phyloP scores from a whole-genome alignment of 2,888 invertebrate genomes.

The Meiosimyza platycephala region DNA sequence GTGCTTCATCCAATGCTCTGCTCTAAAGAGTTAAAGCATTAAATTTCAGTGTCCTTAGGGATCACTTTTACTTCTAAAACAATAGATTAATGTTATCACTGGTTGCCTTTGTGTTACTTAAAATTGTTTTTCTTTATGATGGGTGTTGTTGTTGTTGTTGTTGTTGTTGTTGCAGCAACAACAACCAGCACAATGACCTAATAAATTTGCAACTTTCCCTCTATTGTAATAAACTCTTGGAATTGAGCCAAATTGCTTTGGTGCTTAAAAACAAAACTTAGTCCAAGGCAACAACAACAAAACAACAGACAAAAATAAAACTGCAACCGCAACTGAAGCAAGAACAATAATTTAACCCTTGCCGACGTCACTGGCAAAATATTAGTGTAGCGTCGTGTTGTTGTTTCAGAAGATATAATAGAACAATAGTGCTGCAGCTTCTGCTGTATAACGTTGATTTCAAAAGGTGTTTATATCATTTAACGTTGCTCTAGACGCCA shows the following conservation, averaged over 20 bases:
- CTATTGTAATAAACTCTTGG: conserved; percentile 33
- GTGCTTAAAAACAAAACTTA: conserved; percentile 33
- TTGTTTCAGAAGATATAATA: too few species aligned
- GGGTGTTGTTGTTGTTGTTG: background rate
- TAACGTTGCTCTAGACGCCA: conserved; percentile 1
- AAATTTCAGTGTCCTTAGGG: conserved; percentile 50
- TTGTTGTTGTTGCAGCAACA: background rate
- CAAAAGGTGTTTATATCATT: conserved; percentile 35
- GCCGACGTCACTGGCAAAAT: too few species aligned
- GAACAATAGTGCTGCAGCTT: too few species aligned
- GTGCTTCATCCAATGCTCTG: background rate
- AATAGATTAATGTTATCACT: conserved; percentile 17
- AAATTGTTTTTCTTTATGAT: conserved; percentile 6
- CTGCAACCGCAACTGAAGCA: background rate
- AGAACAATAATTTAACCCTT: conserved; percentile 1
- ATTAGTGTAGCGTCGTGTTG: too few species aligned
- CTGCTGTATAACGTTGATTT: background rate
- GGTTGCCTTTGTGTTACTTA: background rate
- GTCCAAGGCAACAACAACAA: background rate
- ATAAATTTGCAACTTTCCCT: conserved; percentile 34
- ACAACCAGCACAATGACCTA: conserved; percentile 30
- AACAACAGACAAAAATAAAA: background rate
- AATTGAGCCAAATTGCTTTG: conserved; percentile 35
- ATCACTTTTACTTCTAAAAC: conserved; percentile 10
- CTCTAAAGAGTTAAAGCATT: conserved; percentile 43